These are phyloP conservation scores for Calameuta filiformis DNA, from an alignment of 2,888 invertebrate genomes.

Conservation along the genomic window DNA sequence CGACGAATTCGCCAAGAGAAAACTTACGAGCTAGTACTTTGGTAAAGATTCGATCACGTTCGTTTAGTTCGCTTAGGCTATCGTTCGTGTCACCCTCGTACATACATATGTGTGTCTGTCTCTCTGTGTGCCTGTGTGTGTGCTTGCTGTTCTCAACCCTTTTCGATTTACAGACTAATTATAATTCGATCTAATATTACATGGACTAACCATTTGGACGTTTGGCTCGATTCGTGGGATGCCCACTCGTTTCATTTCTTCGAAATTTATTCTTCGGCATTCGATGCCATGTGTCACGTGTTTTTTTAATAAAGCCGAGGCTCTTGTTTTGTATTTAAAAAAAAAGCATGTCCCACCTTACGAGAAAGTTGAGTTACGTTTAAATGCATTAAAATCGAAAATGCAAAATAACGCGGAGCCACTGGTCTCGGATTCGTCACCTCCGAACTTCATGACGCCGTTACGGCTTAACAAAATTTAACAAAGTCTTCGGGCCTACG, in stretches of 20 bases:
- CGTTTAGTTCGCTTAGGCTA: constrained; percentile 37
- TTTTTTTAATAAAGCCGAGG: background rate
- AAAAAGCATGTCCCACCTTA: background rate
- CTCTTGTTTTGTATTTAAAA: background rate
- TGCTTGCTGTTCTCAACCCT: background rate
- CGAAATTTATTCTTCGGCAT: background rate
- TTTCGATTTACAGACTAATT: constrained; percentile 37
- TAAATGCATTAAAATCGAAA: background rate
- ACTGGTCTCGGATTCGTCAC: background rate
- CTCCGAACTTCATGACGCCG: background rate
- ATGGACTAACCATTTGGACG: constrained; percentile 49
- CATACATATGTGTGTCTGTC: background rate
- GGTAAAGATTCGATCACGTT: constrained; percentile 45
- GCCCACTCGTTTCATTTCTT: constrained; percentile 1
- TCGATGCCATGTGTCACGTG: background rate
- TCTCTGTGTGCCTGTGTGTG: background rate
- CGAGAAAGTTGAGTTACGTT: background rate
- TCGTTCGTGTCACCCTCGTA: constrained; percentile 23
- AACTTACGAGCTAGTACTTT: constrained; percentile 60
- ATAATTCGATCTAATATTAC: constrained; percentile 39
- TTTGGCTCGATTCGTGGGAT: constrained; percentile 38
- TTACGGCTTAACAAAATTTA: background rate
- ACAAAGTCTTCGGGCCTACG: background rate
- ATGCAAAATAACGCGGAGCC: background rate
- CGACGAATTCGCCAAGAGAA: constrained; percentile 5